Evolutionary conservation across 2,797 vertebrate genomes (phyloP).

Genomic region (Lagodon rhomboides): DNA sequence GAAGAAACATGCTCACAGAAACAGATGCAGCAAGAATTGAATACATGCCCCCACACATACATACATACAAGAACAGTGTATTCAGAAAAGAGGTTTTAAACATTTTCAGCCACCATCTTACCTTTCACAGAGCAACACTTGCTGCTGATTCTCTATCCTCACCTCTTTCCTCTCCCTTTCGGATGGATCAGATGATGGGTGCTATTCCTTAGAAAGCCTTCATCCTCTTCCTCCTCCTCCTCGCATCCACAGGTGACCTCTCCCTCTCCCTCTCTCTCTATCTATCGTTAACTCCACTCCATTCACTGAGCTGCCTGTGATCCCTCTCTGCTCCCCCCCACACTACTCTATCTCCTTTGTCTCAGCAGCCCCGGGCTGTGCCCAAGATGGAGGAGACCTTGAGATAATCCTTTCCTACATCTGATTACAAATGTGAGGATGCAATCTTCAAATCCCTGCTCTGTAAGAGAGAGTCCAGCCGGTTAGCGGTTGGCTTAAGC

Average conservation of each 20-base stretch:
- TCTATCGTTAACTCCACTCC: constrained; percentile 41
- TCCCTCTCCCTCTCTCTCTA: constrained; percentile 25
- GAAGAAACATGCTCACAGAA: background rate
- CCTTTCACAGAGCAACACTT: constrained; percentile 46
- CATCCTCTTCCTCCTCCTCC: constrained; percentile 38
- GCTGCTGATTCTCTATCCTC: constrained; percentile 9
- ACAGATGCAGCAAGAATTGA: background rate
- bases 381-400: constrained; percentile 78
- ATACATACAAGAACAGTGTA: background rate
- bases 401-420: constrained; percentile 79
- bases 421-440: constrained; percentile 80
- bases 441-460: constrained; percentile 79
- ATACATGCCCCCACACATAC: background rate
- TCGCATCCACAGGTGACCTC: constrained; percentile 79
- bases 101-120: constrained; percentile 35
- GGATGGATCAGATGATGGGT: constrained; percentile 17
- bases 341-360: constrained; percentile 32
- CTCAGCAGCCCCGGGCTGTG: constrained; percentile 53
- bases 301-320: constrained; percentile 13
- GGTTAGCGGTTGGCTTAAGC: constrained; percentile 50
- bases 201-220: constrained; percentile 47
- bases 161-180: constrained; percentile 10
- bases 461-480: constrained; percentile 31
- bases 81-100: constrained; percentile 1
- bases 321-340: constrained; percentile 13